Evolutionary conservation across 2,797 vertebrate genomes (phyloP), one percentile per base, ranked within the genome.

Genomic region (Xenops minutus): DNA sequence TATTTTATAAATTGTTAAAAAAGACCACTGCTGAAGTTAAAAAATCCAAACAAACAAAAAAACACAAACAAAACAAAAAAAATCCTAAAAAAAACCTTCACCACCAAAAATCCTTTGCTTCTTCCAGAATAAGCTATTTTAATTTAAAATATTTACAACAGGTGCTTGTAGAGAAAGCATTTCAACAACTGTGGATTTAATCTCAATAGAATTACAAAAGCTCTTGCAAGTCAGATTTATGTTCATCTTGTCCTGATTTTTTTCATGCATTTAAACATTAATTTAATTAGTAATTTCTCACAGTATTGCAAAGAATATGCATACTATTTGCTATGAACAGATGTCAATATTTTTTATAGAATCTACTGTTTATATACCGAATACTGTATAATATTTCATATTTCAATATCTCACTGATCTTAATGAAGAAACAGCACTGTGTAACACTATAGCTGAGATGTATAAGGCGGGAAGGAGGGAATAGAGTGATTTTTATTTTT

Each of bases 181-280:
- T 91, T 82, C 29, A 75, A 58, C 7, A 68, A 73, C 43, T 79
- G 26, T 5, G 6, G 41, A 75, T 75, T 82, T 91, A 78, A 75
- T 87, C 24, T 34, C 51, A 34, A 84, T 13, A 68, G 21, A 84
- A 59, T 13, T 72, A 7, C 1, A 54, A 81, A 89, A 85, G 30
- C 18, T 84, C 46, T 85, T 83, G 29, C 62, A 93, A 73, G 14
- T 79, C 26, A 54, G 22, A 41, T 78, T 77, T 83, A 68, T 37
- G 5, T 79, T 76, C 29, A 34, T 39, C 55, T 8, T 78, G 11
- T 62, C 29, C 21, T 52, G 21, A 76, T 32, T 51, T 85, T 52
- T 66, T 78, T 37, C 12, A 64, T 14, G 7, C 27, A 85, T 74
- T 87, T 81, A 75, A 68, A 44, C 15, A 32, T 78, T 81, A 7